Conservation (phyloP, 2,888 invertebrate species). For the Fissipunctia ypsillon region DNA sequence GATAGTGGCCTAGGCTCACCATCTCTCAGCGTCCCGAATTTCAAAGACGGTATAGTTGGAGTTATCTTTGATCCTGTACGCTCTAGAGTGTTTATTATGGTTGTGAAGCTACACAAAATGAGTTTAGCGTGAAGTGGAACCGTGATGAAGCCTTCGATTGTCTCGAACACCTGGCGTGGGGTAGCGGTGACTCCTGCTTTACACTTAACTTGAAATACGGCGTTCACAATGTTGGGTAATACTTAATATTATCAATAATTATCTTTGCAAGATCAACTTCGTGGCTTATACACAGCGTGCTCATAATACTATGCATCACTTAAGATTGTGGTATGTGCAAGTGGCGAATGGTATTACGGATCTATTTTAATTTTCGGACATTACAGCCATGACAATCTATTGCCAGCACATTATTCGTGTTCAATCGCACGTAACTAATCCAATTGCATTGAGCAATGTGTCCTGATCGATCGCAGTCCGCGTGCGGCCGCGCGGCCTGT, state of each 20-base stretch:
- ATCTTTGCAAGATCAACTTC: background rate
- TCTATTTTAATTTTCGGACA: background rate
- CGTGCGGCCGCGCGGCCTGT: conserved; percentile 20
- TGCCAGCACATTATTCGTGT: conserved; percentile 23
- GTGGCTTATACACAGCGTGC: too few relatives aligned
- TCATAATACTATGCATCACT: background rate
- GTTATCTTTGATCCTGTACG: conserved; percentile 8
- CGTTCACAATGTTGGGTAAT: background rate
- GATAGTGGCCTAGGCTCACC: conserved; percentile 6
- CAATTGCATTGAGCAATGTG: conserved; percentile 33
- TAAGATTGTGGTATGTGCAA: background rate
- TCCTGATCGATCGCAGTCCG: conserved; percentile 2
- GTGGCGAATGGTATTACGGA: background rate
- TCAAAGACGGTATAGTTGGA: conserved; percentile 3
- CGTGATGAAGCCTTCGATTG: conserved; percentile 3
- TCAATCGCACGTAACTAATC: conserved; percentile 29
- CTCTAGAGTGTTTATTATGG: background rate
- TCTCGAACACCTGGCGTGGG: background rate
- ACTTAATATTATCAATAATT: too few relatives aligned
- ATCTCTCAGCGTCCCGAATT: conserved; percentile 3
- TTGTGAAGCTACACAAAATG: conserved; percentile 13
- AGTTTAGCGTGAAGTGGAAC: background rate
- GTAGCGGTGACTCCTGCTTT: background rate
- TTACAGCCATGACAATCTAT: background rate
- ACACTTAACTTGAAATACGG: background rate